A percentile compares a stretch with the other conserved stretches of the same genome.
Evolutionary conservation across 2,888 invertebrate genomes (phyloP).

Genomic region (Isoperla grammatica): DNA sequence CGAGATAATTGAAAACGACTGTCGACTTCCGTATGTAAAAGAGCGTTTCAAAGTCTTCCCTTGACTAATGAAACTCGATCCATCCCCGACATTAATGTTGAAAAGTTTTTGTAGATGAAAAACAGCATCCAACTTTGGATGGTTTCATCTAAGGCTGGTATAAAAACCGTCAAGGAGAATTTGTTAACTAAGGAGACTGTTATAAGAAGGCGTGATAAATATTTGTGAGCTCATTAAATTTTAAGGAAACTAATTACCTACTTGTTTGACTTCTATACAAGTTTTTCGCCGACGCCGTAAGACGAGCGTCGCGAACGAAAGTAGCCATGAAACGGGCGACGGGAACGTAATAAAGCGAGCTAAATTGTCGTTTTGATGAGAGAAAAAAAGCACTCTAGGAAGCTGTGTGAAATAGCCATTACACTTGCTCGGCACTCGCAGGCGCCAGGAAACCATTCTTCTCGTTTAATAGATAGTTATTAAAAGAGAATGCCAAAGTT

Average conservation of each 20-base stretch:
- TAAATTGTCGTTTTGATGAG: background rate
- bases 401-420: no score
- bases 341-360: conserved; percentile 6
- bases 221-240: conserved; percentile 17
- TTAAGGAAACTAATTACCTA: conserved; percentile 16
- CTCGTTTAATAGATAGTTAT: no score
- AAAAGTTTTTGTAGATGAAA: no score
- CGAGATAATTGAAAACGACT: conserved; percentile 17
- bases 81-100: conserved; percentile 4
- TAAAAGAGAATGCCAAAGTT: no score
- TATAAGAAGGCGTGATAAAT: background rate
- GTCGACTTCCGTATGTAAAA: background rate
- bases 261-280: conserved; percentile 8
- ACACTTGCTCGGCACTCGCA: no score
- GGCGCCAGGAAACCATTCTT: no score
- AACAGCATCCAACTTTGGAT: no score
- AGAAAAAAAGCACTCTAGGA: background rate
- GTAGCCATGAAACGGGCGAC: background rate
- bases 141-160: no score
- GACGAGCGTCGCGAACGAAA: background rate
- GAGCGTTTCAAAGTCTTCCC: no score
- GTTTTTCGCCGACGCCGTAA: background rate
- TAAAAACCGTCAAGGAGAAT: no score
- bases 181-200: no score
- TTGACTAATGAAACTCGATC: conserved; percentile 6